Percentiles rank a stretch among this genome's conserved stretches.
Conservation (phyloP, 2,888 invertebrate genomes). For the Scrobipalpa atriplicella region DNA sequence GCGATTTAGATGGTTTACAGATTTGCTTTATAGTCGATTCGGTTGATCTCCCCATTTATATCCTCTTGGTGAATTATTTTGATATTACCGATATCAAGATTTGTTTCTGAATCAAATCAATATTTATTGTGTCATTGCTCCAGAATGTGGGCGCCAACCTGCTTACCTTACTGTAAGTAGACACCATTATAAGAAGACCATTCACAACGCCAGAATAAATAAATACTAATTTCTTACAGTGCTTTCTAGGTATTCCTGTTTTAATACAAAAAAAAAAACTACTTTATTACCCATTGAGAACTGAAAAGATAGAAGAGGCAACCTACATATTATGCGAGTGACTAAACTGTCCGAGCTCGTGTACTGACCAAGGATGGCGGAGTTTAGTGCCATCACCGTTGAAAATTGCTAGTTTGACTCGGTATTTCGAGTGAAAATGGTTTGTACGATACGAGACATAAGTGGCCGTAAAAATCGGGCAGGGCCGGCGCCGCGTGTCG, state of each 20-base stretch:
- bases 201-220: constrained; percentile 1
- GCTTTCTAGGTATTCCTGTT: neutral
- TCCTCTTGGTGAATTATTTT: neutral
- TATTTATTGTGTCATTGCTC: constrained; percentile 10
- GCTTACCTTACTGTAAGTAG: constrained; percentile 8
- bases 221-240: constrained; percentile 1
- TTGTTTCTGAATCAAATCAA: constrained; percentile 13
- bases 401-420: constrained; percentile 32
- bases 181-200: constrained; percentile 7
- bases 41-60: constrained; percentile 19
- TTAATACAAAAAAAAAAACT: neutral
- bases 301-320: neutral
- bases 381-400: constrained; percentile 24
- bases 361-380: neutral
- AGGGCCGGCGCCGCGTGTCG: constrained; percentile 70
- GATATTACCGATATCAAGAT: constrained; percentile 11
- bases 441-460: constrained; percentile 50
- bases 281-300: neutral
- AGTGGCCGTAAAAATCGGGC: constrained; percentile 74
- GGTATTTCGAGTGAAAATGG: constrained; percentile 30
- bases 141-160: constrained; percentile 9
- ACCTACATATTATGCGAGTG: neutral
- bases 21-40: constrained; percentile 25
- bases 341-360: neutral
- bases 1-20: constrained; percentile 23